A percentile compares a stretch with the other conserved stretches of the same genome.
phyloP scores from a whole-genome alignment of 2,888 invertebrate species.

The Heliconius aoede region DNA sequence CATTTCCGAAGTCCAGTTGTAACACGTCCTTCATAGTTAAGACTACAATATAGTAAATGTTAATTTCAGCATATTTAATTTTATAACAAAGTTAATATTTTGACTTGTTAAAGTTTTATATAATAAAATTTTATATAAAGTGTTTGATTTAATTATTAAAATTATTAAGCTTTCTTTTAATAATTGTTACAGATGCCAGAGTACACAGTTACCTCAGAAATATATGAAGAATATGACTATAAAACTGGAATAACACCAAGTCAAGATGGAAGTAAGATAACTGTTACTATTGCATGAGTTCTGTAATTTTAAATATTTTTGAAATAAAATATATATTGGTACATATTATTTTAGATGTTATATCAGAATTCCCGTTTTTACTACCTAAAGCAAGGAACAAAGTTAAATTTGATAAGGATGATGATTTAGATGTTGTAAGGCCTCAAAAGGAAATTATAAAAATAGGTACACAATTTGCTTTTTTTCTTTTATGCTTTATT shows the following conservation, averaged over 20 bases:
- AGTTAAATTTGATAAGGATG: slow-evolving; percentile 85
- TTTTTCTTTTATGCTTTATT: background rate
- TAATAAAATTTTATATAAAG: background rate
- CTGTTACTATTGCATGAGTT: background rate
- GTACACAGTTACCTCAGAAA: slow-evolving; percentile 88
- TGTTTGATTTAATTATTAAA: background rate
- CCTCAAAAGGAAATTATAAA: slow-evolving; percentile 78
- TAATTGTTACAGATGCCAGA: slow-evolving; percentile 74
- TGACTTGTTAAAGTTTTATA: background rate
- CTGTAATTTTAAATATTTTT: background rate
- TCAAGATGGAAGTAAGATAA: slow-evolving; percentile 75
- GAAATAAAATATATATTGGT: background rate
- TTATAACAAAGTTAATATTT: background rate
- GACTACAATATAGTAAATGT: slow-evolving; percentile 11
- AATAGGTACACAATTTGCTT: slow-evolving; percentile 84
- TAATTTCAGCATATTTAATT: background rate
- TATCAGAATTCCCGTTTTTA: slow-evolving; percentile 88
- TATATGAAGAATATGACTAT: slow-evolving; percentile 88
- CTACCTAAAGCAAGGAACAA: slow-evolving; percentile 70
- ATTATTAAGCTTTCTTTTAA: background rate
- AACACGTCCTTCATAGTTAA: slow-evolving; percentile 38
- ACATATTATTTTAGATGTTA: slow-evolving; percentile 82
- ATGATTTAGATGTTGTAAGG: slow-evolving; percentile 87
- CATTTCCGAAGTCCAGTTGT: slow-evolving; percentile 63
- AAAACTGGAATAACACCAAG: slow-evolving; percentile 75